Conservation (phyloP, 2,113 vertebrate genomes). For the Hemiprocne comata region DNA sequence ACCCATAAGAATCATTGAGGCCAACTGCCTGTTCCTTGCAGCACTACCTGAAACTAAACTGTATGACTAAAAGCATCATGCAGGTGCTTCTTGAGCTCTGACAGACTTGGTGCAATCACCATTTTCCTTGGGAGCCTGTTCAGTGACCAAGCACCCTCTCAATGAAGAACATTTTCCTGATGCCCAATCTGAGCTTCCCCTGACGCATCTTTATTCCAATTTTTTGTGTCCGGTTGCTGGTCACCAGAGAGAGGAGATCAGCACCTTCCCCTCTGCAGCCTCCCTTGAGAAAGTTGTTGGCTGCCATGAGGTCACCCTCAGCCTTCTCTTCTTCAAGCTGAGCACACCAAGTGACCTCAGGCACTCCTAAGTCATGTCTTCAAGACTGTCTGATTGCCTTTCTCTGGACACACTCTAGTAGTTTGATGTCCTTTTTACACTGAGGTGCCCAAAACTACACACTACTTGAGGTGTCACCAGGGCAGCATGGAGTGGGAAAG, state of each 20-base stretch:
- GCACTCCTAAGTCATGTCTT: not conserved
- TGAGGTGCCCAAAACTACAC: not conserved
- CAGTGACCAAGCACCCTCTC: accelerated
- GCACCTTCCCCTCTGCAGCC: accelerated
- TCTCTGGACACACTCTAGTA: not conserved
- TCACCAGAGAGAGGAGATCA: not conserved
- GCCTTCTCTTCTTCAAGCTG: not conserved
- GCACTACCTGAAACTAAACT: not conserved
- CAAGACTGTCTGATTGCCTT: not conserved
- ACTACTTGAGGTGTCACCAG: accelerated
- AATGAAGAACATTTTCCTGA: not conserved
- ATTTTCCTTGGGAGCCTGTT: not conserved
- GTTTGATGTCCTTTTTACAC: not conserved
- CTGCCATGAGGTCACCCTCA: accelerated
- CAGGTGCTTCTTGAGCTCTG: accelerated
- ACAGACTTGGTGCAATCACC: not conserved
- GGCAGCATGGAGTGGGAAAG: accelerated
- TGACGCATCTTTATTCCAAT: not conserved
- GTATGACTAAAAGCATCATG: accelerated
- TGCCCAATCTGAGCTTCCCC: not conserved
- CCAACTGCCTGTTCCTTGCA: accelerated
- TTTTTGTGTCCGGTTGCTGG: accelerated
- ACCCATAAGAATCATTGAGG: not conserved
- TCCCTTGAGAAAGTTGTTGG: not conserved
- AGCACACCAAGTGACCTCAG: not conserved